Percentiles rank a stretch among this genome's conserved stretches.
phyloP scores from a whole-genome alignment of 2,113 vertebrate species.

The Gymnocephalus cernua region DNA sequence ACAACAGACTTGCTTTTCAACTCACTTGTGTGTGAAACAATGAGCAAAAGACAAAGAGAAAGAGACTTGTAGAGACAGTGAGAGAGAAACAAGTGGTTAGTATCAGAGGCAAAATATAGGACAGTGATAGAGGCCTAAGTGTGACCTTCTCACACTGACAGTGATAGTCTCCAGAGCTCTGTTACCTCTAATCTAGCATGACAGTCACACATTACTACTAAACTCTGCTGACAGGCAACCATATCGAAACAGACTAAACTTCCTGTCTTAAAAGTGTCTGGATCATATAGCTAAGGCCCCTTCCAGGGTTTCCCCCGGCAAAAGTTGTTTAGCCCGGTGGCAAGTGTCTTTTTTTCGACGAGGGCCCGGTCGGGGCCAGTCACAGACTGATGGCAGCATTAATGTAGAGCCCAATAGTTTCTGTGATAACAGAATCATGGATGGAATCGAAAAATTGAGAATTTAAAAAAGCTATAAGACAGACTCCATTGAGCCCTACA shows the following conservation, averaged over 20 bases:
- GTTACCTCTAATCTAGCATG: constrained; percentile 70
- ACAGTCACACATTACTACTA: constrained; percentile 72
- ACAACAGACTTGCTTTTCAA: no score
- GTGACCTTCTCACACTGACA: constrained; percentile 65
- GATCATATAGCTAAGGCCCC: constrained; percentile 24
- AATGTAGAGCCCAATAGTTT: no score
- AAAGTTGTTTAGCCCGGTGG: no score
- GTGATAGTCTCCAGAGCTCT: constrained; percentile 72
- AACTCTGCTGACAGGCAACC: constrained; percentile 69
- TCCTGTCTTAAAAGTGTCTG: constrained; percentile 68
- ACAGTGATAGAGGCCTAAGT: constrained; percentile 45
- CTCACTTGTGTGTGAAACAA: not conserved
- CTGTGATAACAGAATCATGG: no score
- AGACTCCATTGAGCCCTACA: no score
- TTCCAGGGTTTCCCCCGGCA: not conserved
- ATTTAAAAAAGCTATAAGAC: no score
- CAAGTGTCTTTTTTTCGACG: no score
- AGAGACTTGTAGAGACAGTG: not conserved
- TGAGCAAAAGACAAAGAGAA: not conserved
- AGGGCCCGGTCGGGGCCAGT: no score
- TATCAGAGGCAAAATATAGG: constrained; percentile 29
- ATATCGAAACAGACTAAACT: constrained; percentile 76
- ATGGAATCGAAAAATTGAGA: no score
- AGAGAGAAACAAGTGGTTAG: constrained; percentile 10
- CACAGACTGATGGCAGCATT: no score